Base-by-base conservation (phyloP, 2,797 vertebrate species). In the Chromobotia macracanthus region DNA sequence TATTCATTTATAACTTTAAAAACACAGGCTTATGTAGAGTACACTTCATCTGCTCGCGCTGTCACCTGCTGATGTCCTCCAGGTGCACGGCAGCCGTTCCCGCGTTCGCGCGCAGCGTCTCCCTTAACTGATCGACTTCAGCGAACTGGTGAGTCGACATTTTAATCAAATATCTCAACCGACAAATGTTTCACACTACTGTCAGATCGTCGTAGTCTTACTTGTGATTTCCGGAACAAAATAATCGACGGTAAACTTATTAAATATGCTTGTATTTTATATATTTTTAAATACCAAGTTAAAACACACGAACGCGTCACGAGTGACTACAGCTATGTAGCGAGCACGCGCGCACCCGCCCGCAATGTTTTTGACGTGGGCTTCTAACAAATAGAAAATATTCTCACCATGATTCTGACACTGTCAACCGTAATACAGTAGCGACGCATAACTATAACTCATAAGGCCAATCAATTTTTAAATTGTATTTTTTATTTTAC, bases 91-190 rank as follows among this genome's bases (percentile, higher is more conserved):
- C 72, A 38, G 16, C 11, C 11, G 13, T 19, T 41, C 50, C 21
- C 12, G 80, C 46, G 46, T 48, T 75, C 58, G 70, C 58, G n/a
- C 78, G 46, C 19, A 83, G 68, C 19, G 12, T 31, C 19, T 79
- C 69, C 50, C 50, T 63, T 2, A 85, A 38, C 25, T 64, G 60
- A 31, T 82, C 81, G 10, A 85, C 48, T 61, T 84, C 78, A 28
- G 68, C 28, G 10, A 80, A 80, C 48, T 53, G 71, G 0, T 81
- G 70, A 75, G 44, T 56, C 84, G 31, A 31, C 31, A 84, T 87
- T 41, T 63, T n/a, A 8, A 35, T 63, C 1, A 21, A 25, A 15
- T 13, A 1, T 55, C 8, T 25, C 44, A 60, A 1, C 10, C 16
- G 19, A 41, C 41, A 44, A 67, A 46, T 67, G 64, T 21, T 56